A percentile compares a stretch with the other conserved stretches of the same genome.
Conservation (phyloP, 2,888 invertebrate species). For the Conomelus anceps region DNA sequence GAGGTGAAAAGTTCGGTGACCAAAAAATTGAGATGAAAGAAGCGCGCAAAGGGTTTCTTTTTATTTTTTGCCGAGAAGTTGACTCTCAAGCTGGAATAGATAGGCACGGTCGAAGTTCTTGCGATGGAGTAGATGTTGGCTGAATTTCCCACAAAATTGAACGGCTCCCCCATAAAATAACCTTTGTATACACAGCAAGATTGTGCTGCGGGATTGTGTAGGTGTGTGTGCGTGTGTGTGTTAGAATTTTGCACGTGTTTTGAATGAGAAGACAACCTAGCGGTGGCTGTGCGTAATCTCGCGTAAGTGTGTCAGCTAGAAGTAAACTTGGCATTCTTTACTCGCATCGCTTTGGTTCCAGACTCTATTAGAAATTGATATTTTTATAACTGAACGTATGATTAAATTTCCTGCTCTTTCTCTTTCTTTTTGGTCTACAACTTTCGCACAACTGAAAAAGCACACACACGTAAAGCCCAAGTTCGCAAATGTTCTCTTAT, state of each 20-base stretch:
- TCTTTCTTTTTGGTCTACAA: background rate
- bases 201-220: background rate
- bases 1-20: background rate
- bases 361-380: background rate
- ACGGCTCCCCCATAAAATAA: background rate
- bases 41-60: background rate
- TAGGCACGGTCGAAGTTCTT: background rate
- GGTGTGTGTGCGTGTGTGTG: background rate
- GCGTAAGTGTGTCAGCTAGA: background rate
- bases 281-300: background rate
- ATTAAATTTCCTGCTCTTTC: background rate
- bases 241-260: background rate
- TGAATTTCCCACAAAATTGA: background rate
- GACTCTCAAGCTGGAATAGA: background rate
- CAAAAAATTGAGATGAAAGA: background rate
- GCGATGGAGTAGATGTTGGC: background rate
- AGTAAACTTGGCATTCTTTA: background rate
- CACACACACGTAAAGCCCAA: background rate
- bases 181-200: background rate
- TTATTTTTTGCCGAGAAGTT: background rate
- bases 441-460: background rate
- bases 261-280: background rate
- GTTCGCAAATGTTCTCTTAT: background rate
- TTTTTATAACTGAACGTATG: background rate
- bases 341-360: background rate